A percentile compares a stretch with the other conserved stretches of the same genome.
phyloP scores from a whole-genome alignment of 1,140 invertebrate species.

The Drosophila sp. region DNA sequence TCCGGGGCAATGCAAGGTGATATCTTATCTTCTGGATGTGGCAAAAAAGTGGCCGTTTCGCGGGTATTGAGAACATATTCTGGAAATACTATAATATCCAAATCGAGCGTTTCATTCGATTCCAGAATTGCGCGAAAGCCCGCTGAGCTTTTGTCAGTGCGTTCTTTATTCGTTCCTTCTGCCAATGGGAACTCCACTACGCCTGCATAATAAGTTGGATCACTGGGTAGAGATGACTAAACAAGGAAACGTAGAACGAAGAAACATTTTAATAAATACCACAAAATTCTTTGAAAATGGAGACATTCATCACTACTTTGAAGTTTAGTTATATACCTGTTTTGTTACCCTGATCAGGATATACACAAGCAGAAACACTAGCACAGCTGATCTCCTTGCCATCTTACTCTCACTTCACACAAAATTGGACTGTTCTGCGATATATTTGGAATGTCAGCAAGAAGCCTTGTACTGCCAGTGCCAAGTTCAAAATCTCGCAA shows the following conservation, averaged over 20 bases:
- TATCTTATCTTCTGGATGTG: slow-evolving; percentile 41
- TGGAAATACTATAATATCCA: slow-evolving; percentile 93
- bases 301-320: too few species aligned
- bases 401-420: background rate
- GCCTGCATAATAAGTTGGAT: slow-evolving; percentile 84
- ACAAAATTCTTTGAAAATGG: too few species aligned
- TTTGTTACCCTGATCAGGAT: background rate
- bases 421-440: background rate
- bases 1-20: slow-evolving; percentile 67
- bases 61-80: slow-evolving; percentile 85
- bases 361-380: background rate
- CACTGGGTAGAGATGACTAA: slow-evolving; percentile 83
- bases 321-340: background rate
- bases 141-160: background rate
- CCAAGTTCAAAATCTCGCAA: background rate
- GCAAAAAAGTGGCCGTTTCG: slow-evolving; percentile 56
- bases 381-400: background rate
- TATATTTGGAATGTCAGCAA: background rate
- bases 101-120: slow-evolving; percentile 53
- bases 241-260: background rate
- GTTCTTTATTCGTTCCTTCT: background rate
- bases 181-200: slow-evolving; percentile 83
- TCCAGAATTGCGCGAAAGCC: slow-evolving; percentile 48
- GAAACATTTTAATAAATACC: background rate
- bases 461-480: background rate